These are phyloP conservation scores for Atta texana DNA, from an alignment of 1,140 invertebrate genomes.

Conservation along the genomic window DNA sequence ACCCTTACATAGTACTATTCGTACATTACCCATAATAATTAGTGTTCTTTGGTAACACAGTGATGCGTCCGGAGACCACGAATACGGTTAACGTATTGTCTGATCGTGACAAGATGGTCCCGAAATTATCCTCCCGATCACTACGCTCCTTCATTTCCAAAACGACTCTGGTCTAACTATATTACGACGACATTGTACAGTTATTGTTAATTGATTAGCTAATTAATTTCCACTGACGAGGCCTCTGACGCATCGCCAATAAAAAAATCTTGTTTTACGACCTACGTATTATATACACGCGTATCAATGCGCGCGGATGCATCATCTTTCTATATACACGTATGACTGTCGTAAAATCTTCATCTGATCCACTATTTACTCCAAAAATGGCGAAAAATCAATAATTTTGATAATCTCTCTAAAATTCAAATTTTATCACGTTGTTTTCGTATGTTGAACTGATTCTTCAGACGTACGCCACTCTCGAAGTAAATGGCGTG, in stretches of 20 bases:
- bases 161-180: constrained; percentile 43
- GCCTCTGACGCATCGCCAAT: constrained; percentile 29
- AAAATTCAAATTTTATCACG: not conserved
- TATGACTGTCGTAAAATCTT: constrained; percentile 21
- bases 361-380: constrained; percentile 4
- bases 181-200: constrained; percentile 56
- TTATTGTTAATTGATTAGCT: constrained; percentile 47
- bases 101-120: constrained; percentile 82
- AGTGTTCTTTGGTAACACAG: constrained; percentile 85
- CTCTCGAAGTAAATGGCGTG: constrained; percentile 34
- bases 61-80: constrained; percentile 82
- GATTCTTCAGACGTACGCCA: not conserved
- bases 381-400: constrained; percentile 31
- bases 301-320: constrained; percentile 40
- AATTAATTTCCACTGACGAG: constrained; percentile 34
- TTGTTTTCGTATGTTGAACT: not conserved
- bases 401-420: not conserved
- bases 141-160: not conserved
- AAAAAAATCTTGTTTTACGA: constrained; percentile 65
- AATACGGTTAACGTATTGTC: constrained; percentile 78
- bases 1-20: constrained; percentile 59
- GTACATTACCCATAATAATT: constrained; percentile 80
- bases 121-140: constrained; percentile 64
- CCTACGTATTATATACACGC: constrained; percentile 63
- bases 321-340: constrained; percentile 67